These are phyloP conservation scores for Tromatobia lineatoria DNA, from an alignment of 2,888 invertebrate genomes.

Conservation along the genomic window DNA sequence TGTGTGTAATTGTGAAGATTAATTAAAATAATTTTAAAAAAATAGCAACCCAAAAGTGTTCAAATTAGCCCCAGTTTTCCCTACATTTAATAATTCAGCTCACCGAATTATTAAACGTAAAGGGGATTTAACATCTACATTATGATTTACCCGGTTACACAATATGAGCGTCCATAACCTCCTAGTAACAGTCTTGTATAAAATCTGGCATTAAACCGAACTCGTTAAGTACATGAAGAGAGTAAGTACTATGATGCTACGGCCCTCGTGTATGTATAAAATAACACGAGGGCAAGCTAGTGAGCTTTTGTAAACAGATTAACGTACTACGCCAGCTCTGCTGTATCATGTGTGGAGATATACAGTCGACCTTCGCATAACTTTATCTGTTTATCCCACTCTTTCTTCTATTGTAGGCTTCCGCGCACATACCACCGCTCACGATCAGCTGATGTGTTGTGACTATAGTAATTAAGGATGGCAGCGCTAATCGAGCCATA, in stretches of 20 bases:
- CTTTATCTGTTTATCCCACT: conserved; percentile 6
- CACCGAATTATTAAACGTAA: too few species aligned
- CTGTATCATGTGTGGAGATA: background rate
- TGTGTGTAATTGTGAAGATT: too few species aligned
- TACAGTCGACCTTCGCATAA: background rate
- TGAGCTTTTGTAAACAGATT: conserved; percentile 10
- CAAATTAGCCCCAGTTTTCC: too few species aligned
- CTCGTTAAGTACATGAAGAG: background rate
- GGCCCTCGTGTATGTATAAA: background rate
- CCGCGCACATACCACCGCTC: background rate
- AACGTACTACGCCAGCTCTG: background rate
- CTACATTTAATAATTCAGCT: too few species aligned
- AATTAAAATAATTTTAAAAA: too few species aligned
- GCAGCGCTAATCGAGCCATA: background rate
- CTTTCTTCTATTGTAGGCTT: conserved; percentile 24
- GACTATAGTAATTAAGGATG: background rate
- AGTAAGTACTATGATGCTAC: background rate
- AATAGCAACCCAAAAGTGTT: too few species aligned
- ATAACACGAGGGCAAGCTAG: background rate
- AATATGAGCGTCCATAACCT: too few species aligned
- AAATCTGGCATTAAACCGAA: too few species aligned
- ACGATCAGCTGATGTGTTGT: background rate
- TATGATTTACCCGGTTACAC: too few species aligned
- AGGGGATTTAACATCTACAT: too few species aligned
- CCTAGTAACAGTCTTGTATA: too few species aligned